Conservation (phyloP, 2,888 invertebrate species). For the Oligia latruncula region DNA sequence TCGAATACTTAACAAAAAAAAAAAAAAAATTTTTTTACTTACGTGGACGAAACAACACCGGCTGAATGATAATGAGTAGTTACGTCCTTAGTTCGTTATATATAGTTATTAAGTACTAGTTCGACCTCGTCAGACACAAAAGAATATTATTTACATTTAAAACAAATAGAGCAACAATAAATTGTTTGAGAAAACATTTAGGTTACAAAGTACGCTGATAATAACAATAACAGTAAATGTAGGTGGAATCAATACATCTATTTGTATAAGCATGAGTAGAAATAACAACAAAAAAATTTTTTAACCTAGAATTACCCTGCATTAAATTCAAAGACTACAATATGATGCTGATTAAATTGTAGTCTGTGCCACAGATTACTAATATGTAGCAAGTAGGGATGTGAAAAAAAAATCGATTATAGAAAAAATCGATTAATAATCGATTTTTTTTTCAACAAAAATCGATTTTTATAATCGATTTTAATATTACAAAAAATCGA, state of each 20-base stretch:
- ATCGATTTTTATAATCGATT: too few species aligned
- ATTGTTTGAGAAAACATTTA: constrained; percentile 7
- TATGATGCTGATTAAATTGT: too few species aligned
- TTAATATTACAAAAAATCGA: too few species aligned
- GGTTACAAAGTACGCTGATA: constrained; percentile 32
- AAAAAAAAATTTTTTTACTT: constrained; percentile 8
- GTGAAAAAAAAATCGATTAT: too few species aligned
- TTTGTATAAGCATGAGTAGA: not conserved
- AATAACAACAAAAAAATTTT: constrained; percentile 13
- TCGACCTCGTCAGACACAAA: constrained; percentile 59
- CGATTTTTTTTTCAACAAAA: too few species aligned
- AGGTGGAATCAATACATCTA: constrained; percentile 27
- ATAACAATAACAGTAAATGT: constrained; percentile 39
- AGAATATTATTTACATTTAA: constrained; percentile 64
- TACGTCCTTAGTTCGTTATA: constrained; percentile 22
- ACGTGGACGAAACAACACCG: constrained; percentile 36
- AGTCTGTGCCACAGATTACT: too few species aligned
- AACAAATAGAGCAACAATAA: constrained; percentile 39
- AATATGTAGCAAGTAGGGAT: too few species aligned
- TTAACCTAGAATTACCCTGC: constrained; percentile 18
- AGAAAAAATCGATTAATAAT: too few species aligned
- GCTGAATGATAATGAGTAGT: constrained; percentile 22
- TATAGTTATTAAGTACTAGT: constrained; percentile 45
- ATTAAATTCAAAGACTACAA: too few species aligned
- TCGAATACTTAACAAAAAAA: not conserved